phyloP scores from a whole-genome alignment of 2,113 vertebrate species.

The Acrocephalus kingi region DNA sequence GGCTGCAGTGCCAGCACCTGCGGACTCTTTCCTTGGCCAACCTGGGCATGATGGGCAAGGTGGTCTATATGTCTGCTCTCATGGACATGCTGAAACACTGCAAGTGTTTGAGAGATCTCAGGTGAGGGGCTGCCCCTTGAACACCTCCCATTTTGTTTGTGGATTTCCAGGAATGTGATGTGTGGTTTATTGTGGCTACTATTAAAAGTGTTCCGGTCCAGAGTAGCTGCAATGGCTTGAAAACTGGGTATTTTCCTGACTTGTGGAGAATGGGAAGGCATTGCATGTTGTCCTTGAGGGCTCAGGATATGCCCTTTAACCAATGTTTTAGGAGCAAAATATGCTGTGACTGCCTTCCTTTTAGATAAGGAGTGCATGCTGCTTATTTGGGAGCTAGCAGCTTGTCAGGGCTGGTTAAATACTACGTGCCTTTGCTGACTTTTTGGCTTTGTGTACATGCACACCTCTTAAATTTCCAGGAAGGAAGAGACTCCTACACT shows the following conservation, averaged over 20 bases:
- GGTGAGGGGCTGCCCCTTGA: constrained; percentile 75
- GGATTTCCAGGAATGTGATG: neutral
- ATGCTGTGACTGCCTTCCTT: neutral
- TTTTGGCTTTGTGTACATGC: neutral
- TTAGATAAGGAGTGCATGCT: constrained; percentile 20
- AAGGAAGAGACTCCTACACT: neutral
- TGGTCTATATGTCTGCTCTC: constrained; percentile 86
- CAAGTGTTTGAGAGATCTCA: constrained; percentile 88
- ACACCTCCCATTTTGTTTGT: neutral
- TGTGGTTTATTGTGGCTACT: neutral
- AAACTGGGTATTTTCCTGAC: neutral
- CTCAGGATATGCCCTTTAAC: constrained; percentile 1
- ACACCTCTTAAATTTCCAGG: neutral
- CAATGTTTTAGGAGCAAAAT: neutral
- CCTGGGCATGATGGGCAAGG: constrained; percentile 88
- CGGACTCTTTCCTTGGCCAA: constrained; percentile 89
- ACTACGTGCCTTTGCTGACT: neutral
- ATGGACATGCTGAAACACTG: constrained; percentile 88
- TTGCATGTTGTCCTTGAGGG: neutral
- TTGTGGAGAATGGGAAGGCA: neutral
- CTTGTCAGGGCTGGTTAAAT: neutral
- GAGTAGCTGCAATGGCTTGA: neutral
- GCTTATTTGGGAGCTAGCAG: neutral
- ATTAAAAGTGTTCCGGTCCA: neutral
- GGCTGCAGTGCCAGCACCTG: constrained; percentile 85